Percentiles rank a stretch among this genome's conserved stretches.
Conservation (phyloP, 2,888 invertebrate species). For the Colostygia pectinataria region DNA sequence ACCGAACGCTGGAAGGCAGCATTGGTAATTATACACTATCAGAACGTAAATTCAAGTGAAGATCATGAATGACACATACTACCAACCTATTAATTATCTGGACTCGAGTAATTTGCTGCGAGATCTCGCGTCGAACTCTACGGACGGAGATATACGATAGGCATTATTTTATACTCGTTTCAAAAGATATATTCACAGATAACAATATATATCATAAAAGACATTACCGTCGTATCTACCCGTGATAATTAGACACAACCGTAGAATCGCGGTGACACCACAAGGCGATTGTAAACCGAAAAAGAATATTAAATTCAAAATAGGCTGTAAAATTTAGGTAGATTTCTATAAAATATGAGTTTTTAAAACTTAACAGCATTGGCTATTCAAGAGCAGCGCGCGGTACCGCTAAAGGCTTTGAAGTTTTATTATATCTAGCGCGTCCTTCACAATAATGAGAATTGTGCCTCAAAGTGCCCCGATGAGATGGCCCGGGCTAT, state of each 20-base stretch:
- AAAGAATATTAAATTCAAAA: constrained; percentile 57
- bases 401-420: constrained; percentile 50
- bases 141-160: constrained; percentile 19
- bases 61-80: constrained; percentile 36
- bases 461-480: constrained; percentile 35
- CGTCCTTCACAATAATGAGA: constrained; percentile 62
- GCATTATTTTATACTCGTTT: constrained; percentile 12
- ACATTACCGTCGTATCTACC: constrained; percentile 51
- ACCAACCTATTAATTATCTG: constrained; percentile 33
- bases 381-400: constrained; percentile 55
- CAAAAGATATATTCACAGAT: constrained; percentile 18
- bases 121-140: constrained; percentile 10
- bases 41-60: constrained; percentile 33
- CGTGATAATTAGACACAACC: constrained; percentile 57
- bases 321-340: constrained; percentile 64
- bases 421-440: constrained; percentile 68
- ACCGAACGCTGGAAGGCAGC: constrained; percentile 36
- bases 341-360: constrained; percentile 66
- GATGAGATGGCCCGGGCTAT: constrained; percentile 3
- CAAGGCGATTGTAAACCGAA: constrained; percentile 46
- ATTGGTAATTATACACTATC: constrained; percentile 36
- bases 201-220: constrained; percentile 37
- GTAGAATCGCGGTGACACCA: constrained; percentile 69
- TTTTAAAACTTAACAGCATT: constrained; percentile 61
- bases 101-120: constrained; percentile 27